Conservation (phyloP, 2,888 invertebrate genomes). For the Meliscaeva auricollis region DNA sequence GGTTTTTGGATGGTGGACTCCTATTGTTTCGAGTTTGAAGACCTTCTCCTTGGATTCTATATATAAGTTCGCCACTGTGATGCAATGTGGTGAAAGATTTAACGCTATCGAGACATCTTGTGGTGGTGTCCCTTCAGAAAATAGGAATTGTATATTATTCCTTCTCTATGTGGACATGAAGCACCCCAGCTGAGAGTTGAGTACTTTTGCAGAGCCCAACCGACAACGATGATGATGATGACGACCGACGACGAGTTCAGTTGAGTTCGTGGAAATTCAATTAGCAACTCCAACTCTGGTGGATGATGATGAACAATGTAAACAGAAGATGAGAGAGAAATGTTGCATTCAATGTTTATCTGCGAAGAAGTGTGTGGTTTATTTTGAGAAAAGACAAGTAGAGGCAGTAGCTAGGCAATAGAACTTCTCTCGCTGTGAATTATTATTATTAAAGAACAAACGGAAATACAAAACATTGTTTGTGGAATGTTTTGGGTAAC, state of each 20-base stretch:
- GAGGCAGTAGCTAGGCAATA: not conserved
- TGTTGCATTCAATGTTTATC: slow-evolving; percentile 50
- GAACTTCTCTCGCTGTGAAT: not conserved
- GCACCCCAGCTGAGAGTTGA: slow-evolving; percentile 26
- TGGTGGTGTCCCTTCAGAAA: slow-evolving; percentile 22
- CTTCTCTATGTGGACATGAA: not conserved
- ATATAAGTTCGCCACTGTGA: slow-evolving; percentile 17
- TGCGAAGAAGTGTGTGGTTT: slow-evolving; percentile 45
- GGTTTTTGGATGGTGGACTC: slow-evolving; percentile 52
- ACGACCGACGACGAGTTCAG: not conserved
- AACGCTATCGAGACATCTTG: slow-evolving; percentile 71
- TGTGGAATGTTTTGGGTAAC: slow-evolving; percentile 39
- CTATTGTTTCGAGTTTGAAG: slow-evolving; percentile 11
- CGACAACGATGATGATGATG: not conserved
- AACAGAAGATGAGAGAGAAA: slow-evolving; percentile 41
- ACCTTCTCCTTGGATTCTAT: slow-evolving; percentile 1
- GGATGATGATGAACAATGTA: slow-evolving; percentile 55
- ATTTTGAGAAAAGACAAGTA: slow-evolving; percentile 29
- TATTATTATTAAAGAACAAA: slow-evolving; percentile 5
- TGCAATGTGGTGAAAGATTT: slow-evolving; percentile 71
- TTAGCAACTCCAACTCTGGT: slow-evolving; percentile 47
- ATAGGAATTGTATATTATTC: slow-evolving; percentile 33
- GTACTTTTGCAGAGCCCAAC: slow-evolving; percentile 53
- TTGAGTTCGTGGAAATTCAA: slow-evolving; percentile 71
- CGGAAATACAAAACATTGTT: slow-evolving; percentile 36